Base-by-base conservation (phyloP, 2,888 invertebrate genomes). In the Himalopsyche tibetana region DNA sequence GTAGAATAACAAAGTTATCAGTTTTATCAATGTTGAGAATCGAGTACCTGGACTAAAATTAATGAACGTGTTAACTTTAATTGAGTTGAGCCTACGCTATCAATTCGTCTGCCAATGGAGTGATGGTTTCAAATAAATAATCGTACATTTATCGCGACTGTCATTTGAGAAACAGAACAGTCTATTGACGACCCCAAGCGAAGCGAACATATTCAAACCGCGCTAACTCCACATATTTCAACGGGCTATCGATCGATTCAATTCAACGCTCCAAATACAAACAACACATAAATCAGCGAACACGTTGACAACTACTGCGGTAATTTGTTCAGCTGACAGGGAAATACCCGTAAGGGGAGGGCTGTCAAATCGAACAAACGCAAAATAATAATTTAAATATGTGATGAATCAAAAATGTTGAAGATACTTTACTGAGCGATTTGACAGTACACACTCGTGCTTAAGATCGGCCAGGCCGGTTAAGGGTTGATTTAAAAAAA, bases 251-350 rank as follows among this genome's bases (percentile, higher is more conserved):
- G 63, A 63, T 63, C 28, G 63, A 63, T 63, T 63, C n/a, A 63
- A 63, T 63, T 63, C 63, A 28, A 63, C 63, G 63, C 28, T 28
- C 19, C 19, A 28, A 19, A 28, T 63, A 63, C 63, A 63, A 63
- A 11, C 63, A 28, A 28, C 63, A 4, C n/a, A 63, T 63, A 63
- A 63, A 63, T 63, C 63, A 63, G 63, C 19, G 63, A 8, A 19
- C 63, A 19, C 19, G 63, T 63, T 63, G 63, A 63, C 63, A 63
- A 63, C 63, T 63, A 63, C 63, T 63, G 63, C 19, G 63, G 63
- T 63, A 63, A 63, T 63, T 63, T 19, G 63, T 63, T 63, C 19
- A 63, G 8, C 63, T 63, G 63, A 19, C 63, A 28, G 19, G 19
- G 63, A 28, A 63, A 63, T 63, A 9, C 28, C 63, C 19, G 2